Percentiles rank a stretch among this genome's conserved stretches.
Evolutionary conservation across 2,797 vertebrate genomes (phyloP).

Genomic region (Fringilla coelebs): DNA sequence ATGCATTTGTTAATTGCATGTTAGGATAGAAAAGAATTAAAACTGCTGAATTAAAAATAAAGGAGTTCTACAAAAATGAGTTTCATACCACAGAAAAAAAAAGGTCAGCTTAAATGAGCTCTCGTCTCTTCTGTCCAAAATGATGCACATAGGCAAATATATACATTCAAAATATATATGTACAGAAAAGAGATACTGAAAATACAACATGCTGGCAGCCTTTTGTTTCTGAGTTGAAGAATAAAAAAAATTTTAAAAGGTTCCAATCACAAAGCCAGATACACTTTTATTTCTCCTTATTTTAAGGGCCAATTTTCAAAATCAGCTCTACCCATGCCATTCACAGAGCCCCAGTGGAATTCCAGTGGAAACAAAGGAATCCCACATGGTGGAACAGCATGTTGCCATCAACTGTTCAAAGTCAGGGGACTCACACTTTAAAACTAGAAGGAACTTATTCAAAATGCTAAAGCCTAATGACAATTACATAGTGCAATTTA

Average conservation of each 20-base stretch:
- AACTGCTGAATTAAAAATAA: slow-evolving; percentile 58
- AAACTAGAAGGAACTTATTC: not conserved
- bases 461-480: not conserved
- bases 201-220: not conserved
- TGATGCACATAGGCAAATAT: not conserved
- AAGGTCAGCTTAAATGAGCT: not conserved
- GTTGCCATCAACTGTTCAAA: not conserved
- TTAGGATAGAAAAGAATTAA: slow-evolving; percentile 64
- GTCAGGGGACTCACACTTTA: not conserved
- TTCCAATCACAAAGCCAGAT: not conserved
- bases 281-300: not conserved
- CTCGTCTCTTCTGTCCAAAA: not conserved
- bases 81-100: not conserved
- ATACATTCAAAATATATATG: not conserved
- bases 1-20: slow-evolving; percentile 65
- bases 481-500: not conserved
- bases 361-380: not conserved
- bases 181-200: not conserved
- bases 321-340: not conserved
- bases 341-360: not conserved
- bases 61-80: slow-evolving; percentile 27
- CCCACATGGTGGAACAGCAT: not conserved
- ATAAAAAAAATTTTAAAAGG: not conserved
- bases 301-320: not conserved
- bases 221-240: not conserved